Base-by-base conservation (phyloP, 92 coral and sea anemone species). In the Phenganax marumi region DNA sequence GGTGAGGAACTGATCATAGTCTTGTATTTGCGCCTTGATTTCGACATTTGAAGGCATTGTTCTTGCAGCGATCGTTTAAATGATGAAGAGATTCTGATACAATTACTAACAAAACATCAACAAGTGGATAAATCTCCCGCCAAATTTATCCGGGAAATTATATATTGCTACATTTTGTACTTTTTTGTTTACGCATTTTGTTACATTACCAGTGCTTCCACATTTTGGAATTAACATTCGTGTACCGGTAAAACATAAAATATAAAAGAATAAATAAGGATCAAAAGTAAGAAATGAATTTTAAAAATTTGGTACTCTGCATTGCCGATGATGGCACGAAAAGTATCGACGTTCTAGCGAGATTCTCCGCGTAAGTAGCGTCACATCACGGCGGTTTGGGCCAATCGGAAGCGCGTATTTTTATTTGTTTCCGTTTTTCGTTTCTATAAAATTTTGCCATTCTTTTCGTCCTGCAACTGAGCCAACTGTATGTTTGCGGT, bases 351-450 rank as follows among this genome's bases (percentile, higher is more conserved):
- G n/a, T 58, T 7, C 19, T 43, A 57, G 70, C 81, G 81, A 77
- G 17, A 46, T 6, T 22, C 13, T 17, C 19, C 69, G 51, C 4
- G 52, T 10, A 10, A 46, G 13, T 8, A 43, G 82, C 82, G 83
- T 78, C 73, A 78, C 83, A 77, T 78, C 72, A 61, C 73, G 60
- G 63, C 58, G 58, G 43, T 14, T 17, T 39, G 13, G 63, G 43
- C 83, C 83, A 78, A 78, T 78, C 83, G 60, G 57, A 26, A 46
- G 24, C 73, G 81, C 81, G 83, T 63, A 61, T 48, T 0, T 12
- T 16, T 72, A 50, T 78, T 77, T 61, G 83, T 78, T 76, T 76
- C 81, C 81, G 79, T 74, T 76, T 76, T 22, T 43, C 65, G 68
- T 76, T 39, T 57, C 52, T 13, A 6, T 52, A 24, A 52, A 76